Conservation (phyloP, 2,888 invertebrate genomes). For the Copidosoma aretas region DNA sequence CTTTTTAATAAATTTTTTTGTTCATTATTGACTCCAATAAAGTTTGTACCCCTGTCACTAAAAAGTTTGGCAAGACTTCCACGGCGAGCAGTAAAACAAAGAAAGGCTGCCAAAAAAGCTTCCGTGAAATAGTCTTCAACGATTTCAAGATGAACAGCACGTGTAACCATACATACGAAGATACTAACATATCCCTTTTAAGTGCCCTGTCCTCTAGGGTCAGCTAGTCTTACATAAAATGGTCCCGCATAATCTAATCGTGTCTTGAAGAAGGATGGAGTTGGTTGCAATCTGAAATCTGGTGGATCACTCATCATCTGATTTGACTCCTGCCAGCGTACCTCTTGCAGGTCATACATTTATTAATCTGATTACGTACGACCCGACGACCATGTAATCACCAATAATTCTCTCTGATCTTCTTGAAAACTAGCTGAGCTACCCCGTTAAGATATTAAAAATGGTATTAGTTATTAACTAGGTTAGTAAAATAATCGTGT, state of each 20-base stretch:
- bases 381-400: neutral
- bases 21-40: neutral
- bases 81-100: neutral
- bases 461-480: neutral
- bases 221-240: neutral
- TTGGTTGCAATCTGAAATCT: neutral
- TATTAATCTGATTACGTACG: neutral
- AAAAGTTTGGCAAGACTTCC: slow-evolving; percentile 1
- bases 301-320: neutral
- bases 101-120: neutral
- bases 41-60: neutral
- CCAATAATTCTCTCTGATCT: neutral
- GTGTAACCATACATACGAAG: neutral
- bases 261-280: neutral
- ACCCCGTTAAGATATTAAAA: neutral
- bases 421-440: neutral
- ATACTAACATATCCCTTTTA: neutral
- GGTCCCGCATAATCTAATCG: neutral
- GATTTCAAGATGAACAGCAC: neutral
- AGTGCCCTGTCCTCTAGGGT: neutral
- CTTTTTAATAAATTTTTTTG: too few species aligned
- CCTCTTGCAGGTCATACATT: neutral
- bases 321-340: neutral
- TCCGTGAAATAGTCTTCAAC: neutral
- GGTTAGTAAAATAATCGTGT: neutral